Base-by-base conservation (phyloP, 2,797 vertebrate genomes). In the Octomys mimax region DNA sequence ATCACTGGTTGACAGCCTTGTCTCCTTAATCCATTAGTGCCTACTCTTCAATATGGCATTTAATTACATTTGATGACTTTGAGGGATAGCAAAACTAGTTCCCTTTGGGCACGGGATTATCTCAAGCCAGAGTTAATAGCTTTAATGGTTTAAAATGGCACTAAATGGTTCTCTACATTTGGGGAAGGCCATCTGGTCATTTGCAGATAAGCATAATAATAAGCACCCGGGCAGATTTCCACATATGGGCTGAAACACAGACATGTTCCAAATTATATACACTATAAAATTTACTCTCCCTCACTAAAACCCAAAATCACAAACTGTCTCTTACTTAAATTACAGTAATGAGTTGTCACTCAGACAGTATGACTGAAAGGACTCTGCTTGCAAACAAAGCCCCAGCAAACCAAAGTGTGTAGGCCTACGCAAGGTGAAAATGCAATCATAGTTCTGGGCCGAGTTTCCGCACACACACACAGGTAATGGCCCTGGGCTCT, bases 181-280 rank as follows among this genome's bases (percentile, higher is more conserved):
- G 97, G 95, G 64, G 46, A 93, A 96, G 95, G 96, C 96, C 97
- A 98, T 98, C 97, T 97, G 97, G 97, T 97, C 97, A 97, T 97
- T 98, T 96, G 90, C 93, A 97, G 97, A 98, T 97, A 97, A 97
- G 93, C 96, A 97, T 94, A 97, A 97, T 97, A 97, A 98, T 95
- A 96, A 97, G 94, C 92, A 94, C 79, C 59, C 54, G 0, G 93
- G 95, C 96, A 98, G 96, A 97, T 97, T 95, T 97, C 95, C 96
- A 97, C 95, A 96, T 96, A 95, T 92, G 96, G 95, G 88, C 90
- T 97, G 79, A 93, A 95, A 96, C 42, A 64, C 79, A 96, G 94
- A 89, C 92, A 75, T 85, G 70, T 96, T 94, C 93, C 97, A 97
- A 97, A 97, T 97, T 93, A 96, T 81, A 93, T 94, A 94, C 66